Evolutionary conservation across 2,113 vertebrate species (phyloP).

Genomic region (Eulacestoma nigropectus): DNA sequence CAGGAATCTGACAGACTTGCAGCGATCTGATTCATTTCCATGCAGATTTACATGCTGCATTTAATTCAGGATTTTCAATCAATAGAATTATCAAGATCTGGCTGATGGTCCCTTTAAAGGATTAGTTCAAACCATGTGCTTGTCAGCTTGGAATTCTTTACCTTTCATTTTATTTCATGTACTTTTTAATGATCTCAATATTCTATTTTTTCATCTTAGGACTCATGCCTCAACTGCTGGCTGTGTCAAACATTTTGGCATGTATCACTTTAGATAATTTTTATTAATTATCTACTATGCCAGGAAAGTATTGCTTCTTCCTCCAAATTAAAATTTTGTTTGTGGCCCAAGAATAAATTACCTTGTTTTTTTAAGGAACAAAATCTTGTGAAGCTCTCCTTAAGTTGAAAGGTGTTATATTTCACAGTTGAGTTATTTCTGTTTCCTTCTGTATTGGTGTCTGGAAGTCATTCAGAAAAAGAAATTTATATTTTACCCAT

Average conservation of each 20-base stretch:
- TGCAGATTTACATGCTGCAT: not conserved
- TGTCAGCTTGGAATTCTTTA: not conserved
- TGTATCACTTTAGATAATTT: not conserved
- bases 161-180: not conserved
- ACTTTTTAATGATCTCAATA: not conserved
- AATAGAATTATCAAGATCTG: conserved; percentile 21
- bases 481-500: not conserved
- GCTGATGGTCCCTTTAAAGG: not conserved
- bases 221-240: not conserved
- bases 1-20: not conserved
- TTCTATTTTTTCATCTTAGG: not conserved
- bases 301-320: not conserved
- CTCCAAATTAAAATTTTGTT: not conserved
- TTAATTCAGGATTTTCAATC: conserved; percentile 38
- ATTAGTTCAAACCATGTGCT: not conserved
- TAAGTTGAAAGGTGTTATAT: not conserved
- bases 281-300: not conserved
- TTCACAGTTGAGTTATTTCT: not conserved
- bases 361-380: not conserved
- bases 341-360: not conserved
- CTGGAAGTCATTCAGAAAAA: not conserved
- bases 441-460: not conserved
- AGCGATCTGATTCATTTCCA: not conserved
- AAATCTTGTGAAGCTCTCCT: not conserved
- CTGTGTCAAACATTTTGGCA: not conserved